Conservation (phyloP, 2,113 vertebrate species). For the Perca fluviatilis region DNA sequence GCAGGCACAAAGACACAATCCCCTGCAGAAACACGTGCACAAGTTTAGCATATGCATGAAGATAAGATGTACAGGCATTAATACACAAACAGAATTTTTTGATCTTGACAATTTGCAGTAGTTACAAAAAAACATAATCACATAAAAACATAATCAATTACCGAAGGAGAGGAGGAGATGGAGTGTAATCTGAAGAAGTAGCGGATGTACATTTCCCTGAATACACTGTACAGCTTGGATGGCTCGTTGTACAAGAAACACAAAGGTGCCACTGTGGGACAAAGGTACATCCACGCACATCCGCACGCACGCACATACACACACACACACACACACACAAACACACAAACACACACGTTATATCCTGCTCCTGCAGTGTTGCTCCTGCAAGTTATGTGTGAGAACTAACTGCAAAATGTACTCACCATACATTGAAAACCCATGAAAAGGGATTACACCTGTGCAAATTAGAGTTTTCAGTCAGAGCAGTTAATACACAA, state of each 20-base stretch:
- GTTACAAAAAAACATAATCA: not conserved
- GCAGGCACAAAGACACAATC: constrained; percentile 95
- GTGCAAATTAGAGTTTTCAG: constrained; percentile 13
- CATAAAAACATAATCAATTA: constrained; percentile 72
- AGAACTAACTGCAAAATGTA: constrained; percentile 24
- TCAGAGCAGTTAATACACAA: not conserved
- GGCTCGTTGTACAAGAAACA: constrained; percentile 98
- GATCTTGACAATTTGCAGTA: not conserved
- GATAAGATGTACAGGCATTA: too few species aligned
- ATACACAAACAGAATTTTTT: not conserved
- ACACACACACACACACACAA: not conserved
- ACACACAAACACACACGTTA: constrained; percentile 18
- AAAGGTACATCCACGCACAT: constrained; percentile 34
- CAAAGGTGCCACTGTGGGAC: constrained; percentile 93
- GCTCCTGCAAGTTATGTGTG: not conserved
- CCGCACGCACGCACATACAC: constrained; percentile 19
- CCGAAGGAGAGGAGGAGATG: constrained; percentile 95
- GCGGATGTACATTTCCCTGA: constrained; percentile 97
- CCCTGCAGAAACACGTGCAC: constrained; percentile 83
- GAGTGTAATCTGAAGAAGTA: constrained; percentile 99
- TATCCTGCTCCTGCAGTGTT: not conserved
- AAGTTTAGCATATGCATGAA: not conserved
- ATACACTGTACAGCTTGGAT: constrained; percentile 94
- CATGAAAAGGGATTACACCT: constrained; percentile 98
- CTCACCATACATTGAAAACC: constrained; percentile 99